Percentiles rank a stretch among this genome's conserved stretches.
Conservation (phyloP, 2,113 vertebrate species). For the Notothenia coriiceps region DNA sequence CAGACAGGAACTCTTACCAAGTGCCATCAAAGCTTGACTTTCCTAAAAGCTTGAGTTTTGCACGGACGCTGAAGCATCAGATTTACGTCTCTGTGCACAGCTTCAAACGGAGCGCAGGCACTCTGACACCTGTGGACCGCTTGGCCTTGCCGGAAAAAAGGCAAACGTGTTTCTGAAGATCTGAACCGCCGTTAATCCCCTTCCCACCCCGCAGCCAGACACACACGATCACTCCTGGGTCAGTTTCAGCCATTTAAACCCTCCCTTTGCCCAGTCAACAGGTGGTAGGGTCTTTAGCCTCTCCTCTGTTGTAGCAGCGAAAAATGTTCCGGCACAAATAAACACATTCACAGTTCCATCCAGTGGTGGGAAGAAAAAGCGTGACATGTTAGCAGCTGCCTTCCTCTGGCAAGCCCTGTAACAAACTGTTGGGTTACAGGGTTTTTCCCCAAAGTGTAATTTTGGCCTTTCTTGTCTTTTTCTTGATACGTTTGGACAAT, state of each 20-base stretch:
- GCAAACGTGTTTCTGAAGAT: constrained; percentile 64
- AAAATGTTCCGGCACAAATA: constrained; percentile 53
- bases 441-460: constrained; percentile 68
- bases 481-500: constrained; percentile 65
- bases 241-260: constrained; percentile 54
- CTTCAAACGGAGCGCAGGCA: constrained; percentile 69
- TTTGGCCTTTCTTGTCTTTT: constrained; percentile 58
- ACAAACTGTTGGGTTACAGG: constrained; percentile 67
- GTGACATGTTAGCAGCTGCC: constrained; percentile 70
- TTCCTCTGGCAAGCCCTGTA: constrained; percentile 47
- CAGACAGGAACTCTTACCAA: constrained; percentile 26
- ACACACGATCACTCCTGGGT: constrained; percentile 56
- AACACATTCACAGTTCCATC: constrained; percentile 61
- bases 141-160: constrained; percentile 57
- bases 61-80: constrained; percentile 52
- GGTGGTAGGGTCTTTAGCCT: constrained; percentile 62
- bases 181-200: constrained; percentile 69
- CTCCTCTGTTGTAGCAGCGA: constrained; percentile 48
- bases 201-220: constrained; percentile 31
- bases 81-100: constrained; percentile 64
- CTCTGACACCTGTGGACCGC: constrained; percentile 67
- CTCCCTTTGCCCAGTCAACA: constrained; percentile 52
- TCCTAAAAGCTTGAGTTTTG: constrained; percentile 47
- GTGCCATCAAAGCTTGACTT: constrained; percentile 35
- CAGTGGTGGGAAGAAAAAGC: constrained; percentile 53